Evolutionary conservation across 2,113 vertebrate species (phyloP), one percentile per base, ranked within the genome.

Genomic region (Cynoglossus semilaevis): DNA sequence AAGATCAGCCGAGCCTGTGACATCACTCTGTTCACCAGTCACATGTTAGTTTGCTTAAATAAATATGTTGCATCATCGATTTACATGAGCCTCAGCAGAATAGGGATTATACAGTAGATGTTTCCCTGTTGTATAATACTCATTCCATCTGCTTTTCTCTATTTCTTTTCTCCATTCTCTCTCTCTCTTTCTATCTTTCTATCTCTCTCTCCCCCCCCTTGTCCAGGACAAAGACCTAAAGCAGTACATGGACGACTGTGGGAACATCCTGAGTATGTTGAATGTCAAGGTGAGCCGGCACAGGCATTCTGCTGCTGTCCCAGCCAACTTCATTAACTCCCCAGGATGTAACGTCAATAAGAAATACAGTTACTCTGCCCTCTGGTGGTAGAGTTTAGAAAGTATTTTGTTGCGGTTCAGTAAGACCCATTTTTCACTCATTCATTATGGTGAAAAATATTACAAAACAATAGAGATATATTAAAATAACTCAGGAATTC

Each of bases 201-300:
- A 18, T 34, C 51, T 29, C 14, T 10, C 40, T 42, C 17, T 43
- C n/a, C 17, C 17, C 41, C 18, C 58, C 56, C 35, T 61, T 9
- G 5, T 81, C 45, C 38, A 95, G 94, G 94, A 95, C 86, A 94
- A 94, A 86, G 94, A 95, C 88, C 89, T 95, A 52, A 95, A 95
- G 85, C 94, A 95, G 90, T 95, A 95, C 82, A 89, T 95, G 87
- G 94, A 95, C 41, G 94, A 95, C 83, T 95, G 94, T 56, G 94
- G 94, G 73, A 94, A 93, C 70, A 76, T 95, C 82, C 94, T 95
- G 87, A 93, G 93, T 83, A 92, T 94, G 86, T 90, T 93, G 75
- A 95, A 95, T 36, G 93, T 94, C 66, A 94, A 94, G 93, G 94
- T 94, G 85, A 89, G 77, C 38, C 45, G 65, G 51, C 0, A 12